These are phyloP conservation scores for Euphysa ruthae DNA, from an alignment of 30 jellyfish, hydroid and myxozoan species.

Conservation along the genomic window DNA sequence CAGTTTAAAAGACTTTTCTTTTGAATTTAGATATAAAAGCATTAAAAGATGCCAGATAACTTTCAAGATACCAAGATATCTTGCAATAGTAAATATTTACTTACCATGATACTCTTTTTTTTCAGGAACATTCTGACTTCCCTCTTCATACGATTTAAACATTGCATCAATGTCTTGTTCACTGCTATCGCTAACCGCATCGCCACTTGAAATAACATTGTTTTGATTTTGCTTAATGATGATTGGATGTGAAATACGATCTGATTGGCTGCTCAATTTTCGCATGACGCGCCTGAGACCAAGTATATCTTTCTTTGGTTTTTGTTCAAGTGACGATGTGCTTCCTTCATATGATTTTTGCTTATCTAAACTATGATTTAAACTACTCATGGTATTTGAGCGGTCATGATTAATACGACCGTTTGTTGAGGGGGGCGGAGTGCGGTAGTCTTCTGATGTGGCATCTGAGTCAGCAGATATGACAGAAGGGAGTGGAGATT, in stretches of 20 bases:
- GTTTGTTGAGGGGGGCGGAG: too few species aligned
- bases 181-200: constrained; percentile 10
- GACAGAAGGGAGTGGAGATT: too few species aligned
- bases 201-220: background rate
- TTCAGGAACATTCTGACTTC: constrained; percentile 1
- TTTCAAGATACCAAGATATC: too few species aligned
- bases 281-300: constrained; percentile 25
- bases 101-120: constrained; percentile 41
- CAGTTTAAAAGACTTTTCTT: too few species aligned
- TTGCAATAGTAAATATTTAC: too few species aligned
- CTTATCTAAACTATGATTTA: background rate
- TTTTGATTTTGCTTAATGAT: background rate
- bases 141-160: constrained; percentile 52
- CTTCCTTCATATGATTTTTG: constrained; percentile 29
- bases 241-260: constrained; percentile 12
- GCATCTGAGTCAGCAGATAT: too few species aligned
- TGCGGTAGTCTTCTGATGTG: too few species aligned
- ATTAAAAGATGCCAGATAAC: too few species aligned
- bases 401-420: too few species aligned
- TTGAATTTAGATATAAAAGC: too few species aligned
- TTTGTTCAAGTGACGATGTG: background rate
- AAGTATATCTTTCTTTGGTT: background rate
- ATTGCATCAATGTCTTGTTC: constrained; percentile 69
- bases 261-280: constrained; percentile 17
- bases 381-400: too few species aligned